phyloP scores from a whole-genome alignment of 2,888 invertebrate species.

The Phengaris arion region DNA sequence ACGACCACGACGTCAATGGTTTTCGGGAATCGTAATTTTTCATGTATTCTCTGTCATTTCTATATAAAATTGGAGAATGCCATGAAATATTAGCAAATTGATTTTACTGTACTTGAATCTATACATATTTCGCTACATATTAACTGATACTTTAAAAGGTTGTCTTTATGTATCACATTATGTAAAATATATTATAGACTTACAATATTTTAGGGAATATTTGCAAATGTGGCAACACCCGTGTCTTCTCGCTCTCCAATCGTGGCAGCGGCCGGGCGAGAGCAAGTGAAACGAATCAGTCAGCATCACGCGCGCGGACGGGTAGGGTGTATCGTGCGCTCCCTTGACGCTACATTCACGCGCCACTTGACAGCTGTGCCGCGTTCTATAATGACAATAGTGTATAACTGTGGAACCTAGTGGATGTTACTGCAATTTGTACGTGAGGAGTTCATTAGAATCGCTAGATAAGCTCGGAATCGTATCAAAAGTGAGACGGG shows the following conservation, averaged over 20 bases:
- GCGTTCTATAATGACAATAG: conserved; percentile 64
- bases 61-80: too few relatives aligned
- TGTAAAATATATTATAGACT: too few relatives aligned
- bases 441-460: conserved; percentile 52
- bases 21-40: too few relatives aligned
- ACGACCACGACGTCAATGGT: too few relatives aligned
- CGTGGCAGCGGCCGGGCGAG: conserved; percentile 42
- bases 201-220: conserved; percentile 46
- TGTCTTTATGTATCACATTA: too few relatives aligned
- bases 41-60: too few relatives aligned
- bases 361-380: conserved; percentile 71
- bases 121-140: too few relatives aligned
- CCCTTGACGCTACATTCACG: conserved; percentile 61
- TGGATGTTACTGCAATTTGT: conserved; percentile 57
- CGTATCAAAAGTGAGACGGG: conserved; percentile 59
- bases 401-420: conserved; percentile 64
- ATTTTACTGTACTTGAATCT: too few relatives aligned
- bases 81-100: too few relatives aligned
- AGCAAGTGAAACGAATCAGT: conserved; percentile 64
- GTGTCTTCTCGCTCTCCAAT: conserved; percentile 52
- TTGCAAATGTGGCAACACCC: conserved; percentile 53
- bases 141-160: too few relatives aligned
- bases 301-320: conserved; percentile 73
- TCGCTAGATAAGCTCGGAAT: conserved; percentile 45
- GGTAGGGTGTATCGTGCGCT: conserved; percentile 55